These are phyloP conservation scores for Taeniopygia guttata DNA, from an alignment of 2,797 vertebrate species.

Conservation along the genomic window DNA sequence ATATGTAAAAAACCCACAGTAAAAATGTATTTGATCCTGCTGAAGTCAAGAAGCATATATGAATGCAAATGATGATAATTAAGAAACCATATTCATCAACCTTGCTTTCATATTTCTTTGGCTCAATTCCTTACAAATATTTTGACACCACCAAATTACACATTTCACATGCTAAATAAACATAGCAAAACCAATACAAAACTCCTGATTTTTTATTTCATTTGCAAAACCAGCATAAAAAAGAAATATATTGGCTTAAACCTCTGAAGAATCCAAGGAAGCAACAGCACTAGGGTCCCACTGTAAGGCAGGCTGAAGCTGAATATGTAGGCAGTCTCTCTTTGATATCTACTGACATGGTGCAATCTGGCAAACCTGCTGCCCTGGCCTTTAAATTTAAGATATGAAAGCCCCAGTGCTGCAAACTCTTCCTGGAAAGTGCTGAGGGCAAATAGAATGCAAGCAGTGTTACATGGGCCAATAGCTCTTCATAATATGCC, in stretches of 20 bases:
- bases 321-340: not conserved
- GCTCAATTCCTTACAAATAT: not conserved
- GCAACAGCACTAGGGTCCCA: not conserved
- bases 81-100: not conserved
- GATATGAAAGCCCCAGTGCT: not conserved
- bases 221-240: constrained; percentile 2
- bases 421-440: not conserved
- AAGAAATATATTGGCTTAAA: not conserved
- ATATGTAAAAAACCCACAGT: not conserved
- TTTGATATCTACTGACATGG: not conserved
- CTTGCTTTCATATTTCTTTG: not conserved
- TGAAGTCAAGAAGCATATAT: not conserved
- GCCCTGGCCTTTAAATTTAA: not conserved
- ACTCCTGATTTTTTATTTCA: not conserved
- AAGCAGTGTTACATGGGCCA: not conserved
- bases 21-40: not conserved
- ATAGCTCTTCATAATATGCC: not conserved
- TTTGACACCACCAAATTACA: constrained; percentile 12
- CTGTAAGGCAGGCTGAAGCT: not conserved
- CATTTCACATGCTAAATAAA: not conserved
- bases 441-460: constrained; percentile 25
- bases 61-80: not conserved
- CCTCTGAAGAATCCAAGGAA: constrained; percentile 13
- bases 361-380: not conserved
- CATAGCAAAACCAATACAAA: not conserved